phyloP scores from a whole-genome alignment of 2,888 invertebrate species.

The Strigamia maritima region DNA sequence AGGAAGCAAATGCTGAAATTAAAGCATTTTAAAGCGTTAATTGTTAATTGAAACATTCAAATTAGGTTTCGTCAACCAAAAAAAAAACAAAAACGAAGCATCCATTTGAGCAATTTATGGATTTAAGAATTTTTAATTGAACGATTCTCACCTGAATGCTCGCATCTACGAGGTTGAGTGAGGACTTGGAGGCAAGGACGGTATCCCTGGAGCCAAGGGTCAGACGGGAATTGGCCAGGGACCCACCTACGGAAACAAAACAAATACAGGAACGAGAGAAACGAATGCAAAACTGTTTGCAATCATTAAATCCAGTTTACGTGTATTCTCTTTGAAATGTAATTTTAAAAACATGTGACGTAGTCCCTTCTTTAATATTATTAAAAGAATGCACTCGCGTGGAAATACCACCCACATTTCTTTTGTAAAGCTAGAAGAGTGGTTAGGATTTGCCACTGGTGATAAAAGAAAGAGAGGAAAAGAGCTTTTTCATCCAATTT shows the following conservation, averaged over 20 bases:
- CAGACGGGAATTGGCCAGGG: constrained; percentile 41
- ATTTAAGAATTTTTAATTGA: not conserved
- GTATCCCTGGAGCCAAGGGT: constrained; percentile 40
- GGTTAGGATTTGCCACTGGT: not conserved
- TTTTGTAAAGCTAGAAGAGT: not conserved
- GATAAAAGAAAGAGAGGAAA: not conserved
- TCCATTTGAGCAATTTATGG: not conserved
- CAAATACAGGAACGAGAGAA: constrained; percentile 5
- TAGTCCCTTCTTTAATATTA: not conserved
- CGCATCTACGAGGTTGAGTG: constrained; percentile 41
- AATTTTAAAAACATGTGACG: not conserved
- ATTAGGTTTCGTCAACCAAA: not conserved
- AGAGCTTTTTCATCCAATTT: not conserved
- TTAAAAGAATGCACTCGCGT: constrained; percentile 6
- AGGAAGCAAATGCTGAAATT: not conserved
- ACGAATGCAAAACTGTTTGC: not conserved
- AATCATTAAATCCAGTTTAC: not conserved
- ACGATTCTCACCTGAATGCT: constrained; percentile 40
- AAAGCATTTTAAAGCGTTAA: not conserved
- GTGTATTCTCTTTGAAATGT: not conserved
- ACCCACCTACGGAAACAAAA: constrained; percentile 38
- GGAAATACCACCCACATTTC: constrained; percentile 2
- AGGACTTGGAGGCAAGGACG: constrained; percentile 39
- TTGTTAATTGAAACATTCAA: not conserved
- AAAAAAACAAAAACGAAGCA: not conserved